Base-by-base conservation (phyloP, 2,113 vertebrate species). In the Microcebus lehilahytsara region DNA sequence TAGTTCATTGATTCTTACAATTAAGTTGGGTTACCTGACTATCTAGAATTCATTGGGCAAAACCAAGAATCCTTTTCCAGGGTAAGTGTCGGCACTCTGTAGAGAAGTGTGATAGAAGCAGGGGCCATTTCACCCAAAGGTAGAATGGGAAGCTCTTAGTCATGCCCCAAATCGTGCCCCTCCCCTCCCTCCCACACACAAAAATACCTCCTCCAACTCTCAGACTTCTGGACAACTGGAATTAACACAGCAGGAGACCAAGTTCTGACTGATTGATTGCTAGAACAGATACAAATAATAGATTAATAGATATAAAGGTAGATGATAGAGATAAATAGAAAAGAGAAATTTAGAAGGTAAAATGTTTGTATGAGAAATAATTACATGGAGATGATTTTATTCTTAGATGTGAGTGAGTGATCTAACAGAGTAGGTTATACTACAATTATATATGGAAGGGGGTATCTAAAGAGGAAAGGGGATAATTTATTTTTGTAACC, bases 351-450 rank as follows among this genome's bases (percentile, higher is more conserved):
- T 85, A 40, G 71, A 96, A 83, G 62, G 8, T 4, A 86, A 93
- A 71, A 66, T 77, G 40, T 40, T 46, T 96, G 25, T 66, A 37
- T 46, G 23, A 95, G 34, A 95, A 85, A 75, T 66, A 72, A 93
- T 79, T 93, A 83, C 32, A 69, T 86, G 46, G 79, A 93, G 40
- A 95, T 56, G 20, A 89, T 95, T 96, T 93, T 96, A 86, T 86
- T 96, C 79, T 93, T 89, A 84, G n/a, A 69, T 84, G 8, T 91
- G 46, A 75, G 25, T 72, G 87, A 97, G 25, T 78, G 90, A 96
- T 64, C 49, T 51, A 89, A 60, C 81, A 93, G 51, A 93, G 51
- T 60, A 91, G 34, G n/a, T 88, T 94, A 91, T 72, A 86, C 40
- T 53, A 85, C 34, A 88, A 42, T 66, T 89, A 49, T 83, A 93